Base-by-base conservation (phyloP, 2,113 vertebrate genomes). In the Hoplias malabaricus region DNA sequence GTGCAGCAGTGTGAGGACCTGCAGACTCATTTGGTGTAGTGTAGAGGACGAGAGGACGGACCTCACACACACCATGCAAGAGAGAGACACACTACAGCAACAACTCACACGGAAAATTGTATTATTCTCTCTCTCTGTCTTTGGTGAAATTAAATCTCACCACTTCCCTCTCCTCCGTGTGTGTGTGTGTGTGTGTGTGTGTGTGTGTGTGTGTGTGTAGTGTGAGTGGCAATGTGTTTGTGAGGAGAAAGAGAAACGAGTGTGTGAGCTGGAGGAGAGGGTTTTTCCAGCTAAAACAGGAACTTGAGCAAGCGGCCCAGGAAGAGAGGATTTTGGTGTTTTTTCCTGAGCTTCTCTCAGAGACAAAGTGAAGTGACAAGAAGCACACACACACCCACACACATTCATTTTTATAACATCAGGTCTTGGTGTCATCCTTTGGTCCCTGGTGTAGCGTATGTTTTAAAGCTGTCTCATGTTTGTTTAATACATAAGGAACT, bases 241-340 rank as follows among this genome's bases (percentile, higher is more conserved):
- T 77, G 79, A 46, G 83, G 94, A 96, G 79, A 94, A 95, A 79
- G 87, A 88, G 78, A 85, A 27, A 66, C 77, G 76, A 0, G 57
- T 86, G 0, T 71, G 50, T 0, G 85, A 94, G 66, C 86, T 96
- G 67, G 86, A 79, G 61, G 83, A 66, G 0, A 90, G 79, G n/a
- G 0, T n/a, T 91, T 63, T 66, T 85, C 0, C 82, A 80, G 72
- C 89, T 95, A 81, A 87, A 88, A 19, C 83, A 84, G 67, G 79
- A 88, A 43, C 54, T 90, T 0, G 76, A 19, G 48, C 85, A 93
- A 80, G 86, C 94, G 57, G 83, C 34, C 63, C 90, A 96, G 80
- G 91, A 89, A 62, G 94, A 97, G 78, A 92, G 84, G 75, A 87
- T 98, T 71, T 80, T 99, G 82, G 95, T 98, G 84, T 89, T 93